Evolutionary conservation across 2,113 vertebrate genomes (phyloP), one percentile per base, ranked within the genome.

Genomic region (Eulemur macaco): DNA sequence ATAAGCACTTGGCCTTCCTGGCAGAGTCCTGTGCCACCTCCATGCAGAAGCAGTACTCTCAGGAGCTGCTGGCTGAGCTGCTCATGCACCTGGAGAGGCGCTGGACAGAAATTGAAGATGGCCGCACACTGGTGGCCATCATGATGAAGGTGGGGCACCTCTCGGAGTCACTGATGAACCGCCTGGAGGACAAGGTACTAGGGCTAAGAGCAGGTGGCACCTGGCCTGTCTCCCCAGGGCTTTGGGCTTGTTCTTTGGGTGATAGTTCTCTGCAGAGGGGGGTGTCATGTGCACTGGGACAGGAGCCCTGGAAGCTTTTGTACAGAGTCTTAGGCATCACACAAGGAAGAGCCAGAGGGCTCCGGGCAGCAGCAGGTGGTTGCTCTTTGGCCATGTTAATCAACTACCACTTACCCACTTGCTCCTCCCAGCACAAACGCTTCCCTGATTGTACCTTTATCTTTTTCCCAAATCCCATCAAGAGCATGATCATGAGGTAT

Each of bases 131-230:
- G 96, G 98, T 98, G 66, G 1, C 12, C 0, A 88, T 99, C 25
- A 98, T 99, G 91, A 6, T 74, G 29, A 99, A 97, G 91, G 96
- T 98, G 0, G 97, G 98, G 5, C 93, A 85, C 76, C 14, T 99
- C 68, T 98, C 99, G 0, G 98, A 98, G 0, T 14, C 97, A 0
- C 96, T 99, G 37, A 99, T 99, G 99, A 99, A 99, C 78, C 98
- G 97, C 82, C 98, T 99, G 84, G 99, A 99, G 93, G 99, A 99
- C 97, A 99, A 99, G 99, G 99, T 99, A 98, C 71, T 14, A 29
- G 54, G 21, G 4, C 34, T 15, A 20, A 63, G 64, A 63, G 9
- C 31, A 21, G 6, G 45, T 60, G 13, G 7, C 37, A 13, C 21
- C 10, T 17, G 56, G 39, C 14, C 77, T n/a, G 37, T 21, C 42